phyloP scores from a whole-genome alignment of 2,888 invertebrate genomes.

The Cinara cedri region DNA sequence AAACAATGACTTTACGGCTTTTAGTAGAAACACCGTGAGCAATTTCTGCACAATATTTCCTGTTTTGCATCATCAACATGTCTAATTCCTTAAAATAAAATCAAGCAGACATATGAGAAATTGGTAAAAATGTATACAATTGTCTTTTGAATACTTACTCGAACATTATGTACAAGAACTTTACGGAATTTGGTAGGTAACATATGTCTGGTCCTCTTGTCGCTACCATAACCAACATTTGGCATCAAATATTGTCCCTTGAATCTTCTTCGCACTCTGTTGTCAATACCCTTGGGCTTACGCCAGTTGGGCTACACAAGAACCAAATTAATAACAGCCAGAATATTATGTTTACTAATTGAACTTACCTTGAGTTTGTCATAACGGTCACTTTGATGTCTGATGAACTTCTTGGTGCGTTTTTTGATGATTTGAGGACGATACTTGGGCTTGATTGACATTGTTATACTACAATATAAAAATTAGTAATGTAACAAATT shows the following conservation, averaged over 20 bases:
- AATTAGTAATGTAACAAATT: not conserved
- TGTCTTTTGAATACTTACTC: constrained; percentile 66
- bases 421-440: constrained; percentile 94
- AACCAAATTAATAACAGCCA: not conserved
- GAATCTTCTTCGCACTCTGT: constrained; percentile 97
- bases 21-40: constrained; percentile 97
- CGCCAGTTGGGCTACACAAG: constrained; percentile 88
- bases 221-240: constrained; percentile 97
- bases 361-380: constrained; percentile 83
- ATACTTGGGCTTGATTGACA: constrained; percentile 89
- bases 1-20: constrained; percentile 94
- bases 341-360: not conserved
- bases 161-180: constrained; percentile 87
- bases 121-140: no score
- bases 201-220: constrained; percentile 93
- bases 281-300: constrained; percentile 99
- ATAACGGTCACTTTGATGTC: constrained; percentile 99
- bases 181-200: constrained; percentile 97
- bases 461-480: constrained; percentile 61
- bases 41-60: constrained; percentile 96
- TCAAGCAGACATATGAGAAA: constrained; percentile 30
- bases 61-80: constrained; percentile 98
- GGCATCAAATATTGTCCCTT: constrained; percentile 99
- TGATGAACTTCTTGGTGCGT: constrained; percentile 96
- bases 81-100: constrained; percentile 79